A percentile compares a stretch with the other conserved stretches of the same genome.
Conservation (phyloP, 2,113 vertebrate genomes). For the Clarias macrocephalus region DNA sequence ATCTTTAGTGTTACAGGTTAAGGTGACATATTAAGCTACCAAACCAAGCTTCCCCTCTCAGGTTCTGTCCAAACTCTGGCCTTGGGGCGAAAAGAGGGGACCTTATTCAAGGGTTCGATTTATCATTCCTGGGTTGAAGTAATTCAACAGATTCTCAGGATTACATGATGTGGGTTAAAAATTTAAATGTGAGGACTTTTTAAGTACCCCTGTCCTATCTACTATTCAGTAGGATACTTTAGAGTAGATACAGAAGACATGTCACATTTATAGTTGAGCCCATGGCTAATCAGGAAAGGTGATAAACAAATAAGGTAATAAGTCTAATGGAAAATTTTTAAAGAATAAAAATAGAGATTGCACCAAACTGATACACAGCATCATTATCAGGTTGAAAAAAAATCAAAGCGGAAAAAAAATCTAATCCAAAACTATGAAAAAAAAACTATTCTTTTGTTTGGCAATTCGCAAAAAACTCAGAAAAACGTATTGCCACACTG, state of each 20-base stretch:
- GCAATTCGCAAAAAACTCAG: too few relatives aligned
- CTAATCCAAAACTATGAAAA: too few relatives aligned
- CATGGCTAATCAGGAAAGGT: too few relatives aligned
- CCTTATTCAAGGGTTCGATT: conserved; percentile 47
- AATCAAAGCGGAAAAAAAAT: neutral
- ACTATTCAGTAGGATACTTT: conserved; percentile 19
- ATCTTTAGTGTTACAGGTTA: conserved; percentile 37
- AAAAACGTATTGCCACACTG: too few relatives aligned
- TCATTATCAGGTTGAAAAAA: neutral
- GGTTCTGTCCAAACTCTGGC: neutral
- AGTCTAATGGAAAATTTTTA: neutral
- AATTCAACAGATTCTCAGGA: conserved; percentile 37
- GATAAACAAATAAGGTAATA: neutral
- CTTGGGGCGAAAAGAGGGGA: conserved; percentile 24
- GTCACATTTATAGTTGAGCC: conserved; percentile 1
- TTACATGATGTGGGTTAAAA: conserved; percentile 43
- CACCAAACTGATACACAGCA: neutral
- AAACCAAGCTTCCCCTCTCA: neutral
- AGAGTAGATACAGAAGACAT: neutral
- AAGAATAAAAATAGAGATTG: neutral
- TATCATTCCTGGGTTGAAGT: conserved; percentile 41
- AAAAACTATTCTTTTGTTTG: too few relatives aligned
- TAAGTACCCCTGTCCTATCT: neutral
- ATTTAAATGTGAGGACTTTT: conserved; percentile 21
- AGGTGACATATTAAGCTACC: conserved; percentile 6